Percentiles rank a stretch among this genome's conserved stretches.
Conservation (phyloP, 2,888 invertebrate species). For the Lasioglossum lativentre region DNA sequence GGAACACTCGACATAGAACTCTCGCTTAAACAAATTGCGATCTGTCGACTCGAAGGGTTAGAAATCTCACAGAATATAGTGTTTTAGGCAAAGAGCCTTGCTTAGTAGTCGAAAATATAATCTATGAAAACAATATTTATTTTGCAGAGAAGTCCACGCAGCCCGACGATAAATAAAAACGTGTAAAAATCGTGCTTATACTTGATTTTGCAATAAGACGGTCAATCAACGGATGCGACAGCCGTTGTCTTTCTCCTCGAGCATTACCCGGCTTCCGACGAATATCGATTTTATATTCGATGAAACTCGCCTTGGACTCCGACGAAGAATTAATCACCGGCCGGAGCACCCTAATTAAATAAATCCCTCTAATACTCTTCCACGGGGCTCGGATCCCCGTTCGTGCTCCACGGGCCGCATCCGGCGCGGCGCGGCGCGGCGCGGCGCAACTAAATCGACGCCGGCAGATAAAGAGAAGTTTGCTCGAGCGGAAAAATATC, state of each 20-base stretch:
- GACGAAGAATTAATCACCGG: not conserved
- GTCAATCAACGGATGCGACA: not conserved
- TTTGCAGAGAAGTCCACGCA: too few relatives aligned
- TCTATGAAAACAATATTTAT: too few relatives aligned
- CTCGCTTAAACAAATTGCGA: too few relatives aligned
- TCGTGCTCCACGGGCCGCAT: not conserved
- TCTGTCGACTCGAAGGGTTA: too few relatives aligned
- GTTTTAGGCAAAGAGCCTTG: too few relatives aligned
- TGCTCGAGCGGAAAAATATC: conserved; percentile 6
- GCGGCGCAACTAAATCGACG: not conserved
- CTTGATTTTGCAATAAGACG: not conserved
- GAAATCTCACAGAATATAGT: too few relatives aligned
- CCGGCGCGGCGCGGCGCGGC: too few relatives aligned
- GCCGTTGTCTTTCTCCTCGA: not conserved
- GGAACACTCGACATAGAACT: too few relatives aligned
- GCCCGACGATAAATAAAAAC: too few relatives aligned
- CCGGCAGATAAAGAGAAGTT: not conserved
- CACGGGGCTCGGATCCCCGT: not conserved
- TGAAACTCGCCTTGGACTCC: not conserved
- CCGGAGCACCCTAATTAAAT: not conserved
- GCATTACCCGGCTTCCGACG: not conserved
- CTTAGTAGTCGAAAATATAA: too few relatives aligned
- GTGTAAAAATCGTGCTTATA: too few relatives aligned
- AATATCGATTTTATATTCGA: not conserved
- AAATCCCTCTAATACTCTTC: not conserved